Conservation (phyloP, 2,113 vertebrate species). For the Polypterus senegalus region DNA sequence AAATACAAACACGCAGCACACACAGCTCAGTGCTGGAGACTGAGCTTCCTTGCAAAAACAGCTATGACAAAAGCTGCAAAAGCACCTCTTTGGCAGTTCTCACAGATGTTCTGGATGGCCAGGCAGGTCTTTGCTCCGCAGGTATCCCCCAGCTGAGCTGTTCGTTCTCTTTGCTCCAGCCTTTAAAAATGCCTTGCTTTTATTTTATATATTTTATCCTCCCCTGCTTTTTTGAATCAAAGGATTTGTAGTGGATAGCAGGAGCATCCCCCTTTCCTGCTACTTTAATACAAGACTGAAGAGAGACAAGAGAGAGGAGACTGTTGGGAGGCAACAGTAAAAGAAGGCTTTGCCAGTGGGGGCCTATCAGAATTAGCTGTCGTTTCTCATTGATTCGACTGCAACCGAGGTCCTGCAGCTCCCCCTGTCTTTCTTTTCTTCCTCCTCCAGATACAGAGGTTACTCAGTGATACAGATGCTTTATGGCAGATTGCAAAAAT, state of each 20-base stretch:
- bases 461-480: conserved; percentile 37
- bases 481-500: conserved; percentile 38
- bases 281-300: conserved; percentile 9
- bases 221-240: conserved; percentile 4
- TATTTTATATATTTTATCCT: conserved; percentile 6
- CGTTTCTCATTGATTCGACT: conserved; percentile 26
- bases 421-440: conserved; percentile 29
- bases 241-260: not conserved
- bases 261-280: conserved; percentile 1
- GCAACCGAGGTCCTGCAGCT: conserved; percentile 39
- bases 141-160: conserved; percentile 9
- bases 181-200: conserved; percentile 14
- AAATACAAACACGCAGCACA: conserved; percentile 30
- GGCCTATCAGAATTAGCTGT: conserved; percentile 32
- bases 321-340: conserved; percentile 25
- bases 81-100: conserved; percentile 32
- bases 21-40: conserved; percentile 11
- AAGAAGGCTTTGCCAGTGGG: conserved; percentile 24
- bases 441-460: conserved; percentile 26
- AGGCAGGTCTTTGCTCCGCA: conserved; percentile 17
- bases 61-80: conserved; percentile 15
- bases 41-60: conserved; percentile 6
- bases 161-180: not conserved
- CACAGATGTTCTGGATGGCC: conserved; percentile 17
- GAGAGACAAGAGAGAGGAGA: conserved; percentile 16